Evolutionary conservation across 2,113 vertebrate species (phyloP).

Genomic region (Ameiurus melas): DNA sequence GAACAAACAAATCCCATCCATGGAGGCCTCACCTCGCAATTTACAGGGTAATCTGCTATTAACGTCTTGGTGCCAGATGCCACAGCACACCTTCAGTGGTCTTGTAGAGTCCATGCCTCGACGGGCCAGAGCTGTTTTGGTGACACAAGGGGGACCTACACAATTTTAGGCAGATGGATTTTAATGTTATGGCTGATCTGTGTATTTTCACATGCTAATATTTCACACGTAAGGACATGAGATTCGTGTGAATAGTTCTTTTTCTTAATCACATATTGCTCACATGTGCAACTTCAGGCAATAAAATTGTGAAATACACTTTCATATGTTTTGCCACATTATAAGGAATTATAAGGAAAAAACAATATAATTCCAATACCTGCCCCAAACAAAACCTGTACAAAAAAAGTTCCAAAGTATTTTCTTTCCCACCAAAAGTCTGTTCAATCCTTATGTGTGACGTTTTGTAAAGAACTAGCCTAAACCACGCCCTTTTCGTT

Average conservation of each 20-base stretch:
- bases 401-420: not conserved
- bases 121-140: too few relatives aligned
- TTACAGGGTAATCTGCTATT: too few relatives aligned
- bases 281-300: not conserved
- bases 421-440: not conserved
- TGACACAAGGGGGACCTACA: too few relatives aligned
- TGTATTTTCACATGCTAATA: too few relatives aligned
- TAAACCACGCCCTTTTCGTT: not conserved
- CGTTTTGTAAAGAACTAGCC: not conserved
- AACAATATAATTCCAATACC: not conserved
- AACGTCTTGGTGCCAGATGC: too few relatives aligned
- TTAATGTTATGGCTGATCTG: too few relatives aligned
- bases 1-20: too few relatives aligned
- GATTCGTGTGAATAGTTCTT: not conserved
- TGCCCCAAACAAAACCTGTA: not conserved
- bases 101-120: too few relatives aligned
- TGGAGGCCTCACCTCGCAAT: too few relatives aligned
- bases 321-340: not conserved
- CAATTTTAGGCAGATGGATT: too few relatives aligned
- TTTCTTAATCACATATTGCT: not conserved
- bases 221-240: too few relatives aligned
- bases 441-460: not conserved
- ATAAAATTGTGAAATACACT: not conserved
- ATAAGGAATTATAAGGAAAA: not conserved
- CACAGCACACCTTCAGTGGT: too few relatives aligned